Percentiles rank a stretch among this genome's conserved stretches.
These are phyloP conservation scores for Pherbina coryleti DNA, from an alignment of 2,888 invertebrate species.

Conservation along the genomic window DNA sequence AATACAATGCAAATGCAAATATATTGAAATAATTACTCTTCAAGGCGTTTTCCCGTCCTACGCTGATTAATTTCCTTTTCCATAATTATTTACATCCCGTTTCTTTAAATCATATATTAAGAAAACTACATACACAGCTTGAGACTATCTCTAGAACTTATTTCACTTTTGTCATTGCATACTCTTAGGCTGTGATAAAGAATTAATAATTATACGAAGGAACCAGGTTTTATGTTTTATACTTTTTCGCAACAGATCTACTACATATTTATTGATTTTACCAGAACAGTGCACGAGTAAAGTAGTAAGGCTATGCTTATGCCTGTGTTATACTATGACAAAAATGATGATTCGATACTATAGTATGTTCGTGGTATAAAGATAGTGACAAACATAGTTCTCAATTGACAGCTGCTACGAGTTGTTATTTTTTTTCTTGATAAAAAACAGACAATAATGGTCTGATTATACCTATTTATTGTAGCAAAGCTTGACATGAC, in stretches of 20 bases:
- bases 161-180: conserved; percentile 14
- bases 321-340: too few relatives aligned
- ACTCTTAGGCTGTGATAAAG: neutral
- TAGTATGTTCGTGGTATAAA: too few relatives aligned
- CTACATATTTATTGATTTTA: conserved; percentile 24
- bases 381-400: too few relatives aligned
- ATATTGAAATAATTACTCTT: neutral
- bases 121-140: neutral
- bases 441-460: too few relatives aligned
- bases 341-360: too few relatives aligned
- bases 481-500: too few relatives aligned
- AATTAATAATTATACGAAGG: neutral
- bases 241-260: conserved; percentile 5
- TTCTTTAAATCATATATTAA: neutral
- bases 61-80: neutral
- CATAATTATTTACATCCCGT: neutral
- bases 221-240: neutral
- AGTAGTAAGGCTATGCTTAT: too few relatives aligned
- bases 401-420: too few relatives aligned
- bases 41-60: neutral
- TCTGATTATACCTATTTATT: too few relatives aligned
- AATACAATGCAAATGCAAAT: neutral
- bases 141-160: neutral
- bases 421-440: too few relatives aligned
- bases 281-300: neutral